phyloP scores from a whole-genome alignment of 2,113 vertebrate species.

The Osmerus eperlanus region DNA sequence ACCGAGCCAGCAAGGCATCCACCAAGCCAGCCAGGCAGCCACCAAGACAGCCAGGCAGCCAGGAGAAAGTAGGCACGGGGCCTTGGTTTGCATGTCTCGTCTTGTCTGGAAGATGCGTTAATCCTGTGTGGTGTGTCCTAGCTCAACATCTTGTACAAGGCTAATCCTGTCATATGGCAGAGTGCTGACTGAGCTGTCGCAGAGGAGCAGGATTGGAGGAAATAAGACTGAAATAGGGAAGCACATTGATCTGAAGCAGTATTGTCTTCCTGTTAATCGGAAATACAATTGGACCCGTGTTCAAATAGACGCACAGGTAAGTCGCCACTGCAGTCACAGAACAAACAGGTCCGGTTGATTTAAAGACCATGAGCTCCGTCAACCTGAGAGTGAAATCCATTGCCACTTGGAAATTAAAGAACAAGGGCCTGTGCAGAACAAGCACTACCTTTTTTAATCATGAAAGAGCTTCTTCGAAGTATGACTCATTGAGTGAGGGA shows the following conservation, averaged over 20 bases:
- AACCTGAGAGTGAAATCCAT: too few species aligned
- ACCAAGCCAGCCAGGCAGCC: too few species aligned
- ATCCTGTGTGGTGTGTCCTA: constrained; percentile 30
- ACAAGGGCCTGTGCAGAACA: neutral
- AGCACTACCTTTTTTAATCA: neutral
- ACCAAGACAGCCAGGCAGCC: neutral
- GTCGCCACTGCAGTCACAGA: too few species aligned
- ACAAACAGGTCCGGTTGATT: too few species aligned
- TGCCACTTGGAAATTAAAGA: neutral
- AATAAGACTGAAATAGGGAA: neutral
- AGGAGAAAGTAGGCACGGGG: constrained; percentile 21
- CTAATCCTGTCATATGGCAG: constrained; percentile 44
- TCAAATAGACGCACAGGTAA: too few species aligned
- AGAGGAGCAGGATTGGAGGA: neutral
- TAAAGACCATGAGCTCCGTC: too few species aligned
- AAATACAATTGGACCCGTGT: too few species aligned
- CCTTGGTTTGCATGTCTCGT: constrained; percentile 23
- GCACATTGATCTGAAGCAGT: neutral
- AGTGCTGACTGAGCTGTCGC: constrained; percentile 12
- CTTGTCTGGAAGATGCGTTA: constrained; percentile 34
- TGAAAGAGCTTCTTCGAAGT: constrained; percentile 22
- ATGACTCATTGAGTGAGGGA: constrained; percentile 42
- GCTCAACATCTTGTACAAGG: constrained; percentile 34
- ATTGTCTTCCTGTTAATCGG: too few species aligned
- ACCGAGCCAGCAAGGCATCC: too few species aligned